These are phyloP conservation scores for Osmoderma eremita DNA, from an alignment of 2,888 invertebrate species.

Conservation along the genomic window DNA sequence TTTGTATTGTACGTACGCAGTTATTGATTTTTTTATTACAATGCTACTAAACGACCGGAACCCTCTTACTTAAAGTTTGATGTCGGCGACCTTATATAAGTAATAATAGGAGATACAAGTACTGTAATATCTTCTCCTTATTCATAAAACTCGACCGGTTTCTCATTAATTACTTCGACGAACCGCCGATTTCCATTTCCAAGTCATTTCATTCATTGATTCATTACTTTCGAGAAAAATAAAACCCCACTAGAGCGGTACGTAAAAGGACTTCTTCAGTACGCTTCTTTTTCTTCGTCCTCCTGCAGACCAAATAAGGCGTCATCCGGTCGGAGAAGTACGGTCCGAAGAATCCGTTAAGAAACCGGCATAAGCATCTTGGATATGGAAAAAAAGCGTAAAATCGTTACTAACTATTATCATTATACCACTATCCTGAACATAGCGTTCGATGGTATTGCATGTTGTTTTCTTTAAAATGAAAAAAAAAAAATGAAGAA, in stretches of 20 bases:
- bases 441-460: no score
- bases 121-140: neutral
- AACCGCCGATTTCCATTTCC: constrained; percentile 24
- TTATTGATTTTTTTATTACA: constrained; percentile 2
- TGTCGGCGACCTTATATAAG: neutral
- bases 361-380: neutral
- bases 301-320: constrained; percentile 22
- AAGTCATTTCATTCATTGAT: constrained; percentile 37
- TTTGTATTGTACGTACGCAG: constrained; percentile 10
- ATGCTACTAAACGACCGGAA: neutral
- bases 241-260: constrained; percentile 19
- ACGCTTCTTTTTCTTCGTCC: constrained; percentile 9
- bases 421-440: no score
- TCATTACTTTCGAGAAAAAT: constrained; percentile 37
- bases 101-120: neutral
- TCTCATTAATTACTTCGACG: constrained; percentile 31
- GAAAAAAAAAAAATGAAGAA: no score
- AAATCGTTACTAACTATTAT: neutral
- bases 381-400: neutral
- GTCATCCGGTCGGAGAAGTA: constrained; percentile 18
- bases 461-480: no score
- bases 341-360: constrained; percentile 10
- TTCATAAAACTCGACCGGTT: constrained; percentile 11
- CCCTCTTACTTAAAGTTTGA: neutral
- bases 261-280: constrained; percentile 21